Conservation (phyloP, 2,888 invertebrate species). For the Sesia bembeciformis region DNA sequence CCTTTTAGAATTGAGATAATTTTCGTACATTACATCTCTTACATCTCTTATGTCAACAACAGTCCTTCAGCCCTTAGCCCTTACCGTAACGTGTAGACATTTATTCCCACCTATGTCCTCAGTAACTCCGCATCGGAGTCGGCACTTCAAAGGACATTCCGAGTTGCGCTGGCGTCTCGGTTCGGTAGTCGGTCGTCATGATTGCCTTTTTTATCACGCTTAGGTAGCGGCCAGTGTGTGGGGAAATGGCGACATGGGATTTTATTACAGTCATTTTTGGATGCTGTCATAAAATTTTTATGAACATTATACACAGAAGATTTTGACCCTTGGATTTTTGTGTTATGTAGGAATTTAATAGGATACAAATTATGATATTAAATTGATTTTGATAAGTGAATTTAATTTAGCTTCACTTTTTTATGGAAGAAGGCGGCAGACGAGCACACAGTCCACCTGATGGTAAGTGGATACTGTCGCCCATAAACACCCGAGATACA, state of each 20-base stretch:
- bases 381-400: too few species aligned
- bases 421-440: too few species aligned
- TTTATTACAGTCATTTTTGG: neutral
- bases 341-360: too few species aligned
- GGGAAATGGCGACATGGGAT: neutral
- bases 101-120: neutral
- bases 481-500: too few species aligned
- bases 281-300: neutral
- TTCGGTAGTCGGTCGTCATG: constrained; percentile 53
- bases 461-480: too few species aligned
- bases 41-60: too few species aligned
- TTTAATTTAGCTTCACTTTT: too few species aligned
- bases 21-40: too few species aligned
- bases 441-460: too few species aligned
- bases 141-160: constrained; percentile 51
- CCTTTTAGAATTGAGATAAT: too few species aligned
- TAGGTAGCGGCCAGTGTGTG: constrained; percentile 28
- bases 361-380: too few species aligned
- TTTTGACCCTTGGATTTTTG: too few species aligned
- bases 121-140: constrained; percentile 6
- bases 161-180: constrained; percentile 17
- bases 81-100: neutral
- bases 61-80: neutral
- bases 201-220: constrained; percentile 52
- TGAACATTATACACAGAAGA: neutral